A percentile compares a stretch with the other conserved stretches of the same genome.
Evolutionary conservation across 2,797 vertebrate species (phyloP).

Genomic region (Neosilurus hyrtlii): DNA sequence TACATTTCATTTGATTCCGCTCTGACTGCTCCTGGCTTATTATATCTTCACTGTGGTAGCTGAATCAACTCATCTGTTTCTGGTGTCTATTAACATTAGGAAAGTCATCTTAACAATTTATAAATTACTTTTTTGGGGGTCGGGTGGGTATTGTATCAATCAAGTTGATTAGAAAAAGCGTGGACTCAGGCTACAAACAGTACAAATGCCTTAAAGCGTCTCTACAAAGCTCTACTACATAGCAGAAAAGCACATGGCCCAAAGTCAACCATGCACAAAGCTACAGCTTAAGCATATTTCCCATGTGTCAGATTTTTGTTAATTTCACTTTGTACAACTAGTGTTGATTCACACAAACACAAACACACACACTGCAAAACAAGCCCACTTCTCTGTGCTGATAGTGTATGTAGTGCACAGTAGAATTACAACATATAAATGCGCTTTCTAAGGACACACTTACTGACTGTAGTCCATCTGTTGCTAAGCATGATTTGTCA

Average conservation of each 20-base stretch:
- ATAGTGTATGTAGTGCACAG: conserved; percentile 4
- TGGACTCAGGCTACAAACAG: background rate
- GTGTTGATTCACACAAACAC: background rate
- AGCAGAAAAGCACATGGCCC: conserved; percentile 21
- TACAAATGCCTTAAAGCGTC: background rate
- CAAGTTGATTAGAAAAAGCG: background rate
- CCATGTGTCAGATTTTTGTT: conserved; percentile 11
- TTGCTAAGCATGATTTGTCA: background rate
- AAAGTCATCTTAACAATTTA: background rate
- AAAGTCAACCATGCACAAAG: conserved; percentile 25
- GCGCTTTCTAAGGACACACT: background rate
- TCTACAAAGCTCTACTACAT: background rate
- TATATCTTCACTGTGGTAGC: background rate
- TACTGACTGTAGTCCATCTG: background rate
- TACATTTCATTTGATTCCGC: background rate
- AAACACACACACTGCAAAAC: background rate
- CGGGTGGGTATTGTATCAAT: background rate
- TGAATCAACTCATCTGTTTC: background rate
- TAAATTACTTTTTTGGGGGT: background rate
- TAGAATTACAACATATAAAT: background rate
- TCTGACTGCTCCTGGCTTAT: background rate
- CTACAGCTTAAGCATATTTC: conserved; percentile 5
- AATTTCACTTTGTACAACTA: conserved; percentile 26
- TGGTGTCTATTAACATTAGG: background rate
- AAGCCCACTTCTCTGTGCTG: conserved; percentile 29